Conservation (phyloP, 1,140 invertebrate species). For the Parasteatoda tepidariorum region DNA sequence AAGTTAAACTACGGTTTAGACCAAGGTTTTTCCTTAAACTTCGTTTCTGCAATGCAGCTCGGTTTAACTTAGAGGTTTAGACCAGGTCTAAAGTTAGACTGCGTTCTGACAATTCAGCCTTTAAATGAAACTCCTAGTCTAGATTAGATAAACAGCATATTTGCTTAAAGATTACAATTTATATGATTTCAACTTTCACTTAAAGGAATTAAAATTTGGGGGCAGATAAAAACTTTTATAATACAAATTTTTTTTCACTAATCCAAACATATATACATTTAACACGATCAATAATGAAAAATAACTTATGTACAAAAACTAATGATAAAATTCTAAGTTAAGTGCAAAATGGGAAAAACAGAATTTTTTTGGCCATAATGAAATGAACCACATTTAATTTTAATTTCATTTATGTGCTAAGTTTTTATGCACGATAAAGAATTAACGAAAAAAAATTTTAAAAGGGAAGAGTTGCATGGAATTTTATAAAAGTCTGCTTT, state of each 20-base stretch:
- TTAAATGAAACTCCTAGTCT: no score
- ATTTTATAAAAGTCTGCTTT: neutral
- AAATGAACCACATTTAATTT: neutral
- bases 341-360: neutral
- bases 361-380: neutral
- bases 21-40: no score
- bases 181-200: no score
- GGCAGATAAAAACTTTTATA: no score
- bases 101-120: no score
- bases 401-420: neutral
- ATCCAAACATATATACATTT: neutral
- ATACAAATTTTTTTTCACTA: neutral
- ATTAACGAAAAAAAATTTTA: neutral
- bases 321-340: neutral
- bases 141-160: no score
- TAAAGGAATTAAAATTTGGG: no score
- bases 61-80: no score
- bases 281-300: neutral
- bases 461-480: neutral
- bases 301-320: neutral
- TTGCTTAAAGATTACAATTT: no score
- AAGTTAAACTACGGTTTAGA: no score
- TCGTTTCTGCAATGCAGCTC: no score
- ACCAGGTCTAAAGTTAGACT: no score
- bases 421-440: neutral